Percentiles rank a stretch among this genome's conserved stretches.
phyloP scores from a whole-genome alignment of 2,888 invertebrate species.

The Dendrolimus pini region DNA sequence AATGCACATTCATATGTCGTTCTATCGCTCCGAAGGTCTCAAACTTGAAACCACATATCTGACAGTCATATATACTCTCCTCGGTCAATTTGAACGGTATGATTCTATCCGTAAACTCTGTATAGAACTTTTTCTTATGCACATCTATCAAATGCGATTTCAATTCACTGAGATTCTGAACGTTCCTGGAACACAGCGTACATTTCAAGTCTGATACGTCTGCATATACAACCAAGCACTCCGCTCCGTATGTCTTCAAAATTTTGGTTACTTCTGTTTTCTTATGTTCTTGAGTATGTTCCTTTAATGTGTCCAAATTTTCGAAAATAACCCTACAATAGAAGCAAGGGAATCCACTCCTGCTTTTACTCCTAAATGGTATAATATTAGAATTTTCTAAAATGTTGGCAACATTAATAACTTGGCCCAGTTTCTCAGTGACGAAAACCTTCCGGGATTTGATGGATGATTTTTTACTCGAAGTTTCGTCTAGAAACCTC shows the following conservation, averaged over 20 bases:
- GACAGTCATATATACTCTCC: conserved; percentile 41
- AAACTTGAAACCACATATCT: conserved; percentile 45
- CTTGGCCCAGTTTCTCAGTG: conserved; percentile 47
- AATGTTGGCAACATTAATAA: conserved; percentile 37
- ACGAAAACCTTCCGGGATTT: conserved; percentile 19
- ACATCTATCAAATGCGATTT: conserved; percentile 42
- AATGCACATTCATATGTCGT: conserved; percentile 59
- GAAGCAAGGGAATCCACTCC: conserved; percentile 53
- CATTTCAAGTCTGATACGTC: conserved; percentile 50
- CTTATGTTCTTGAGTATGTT: conserved; percentile 34
- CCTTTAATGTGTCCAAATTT: conserved; percentile 31
- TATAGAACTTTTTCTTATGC: conserved; percentile 43
- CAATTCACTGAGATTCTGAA: conserved; percentile 35
- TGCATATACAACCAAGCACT: conserved; percentile 51
- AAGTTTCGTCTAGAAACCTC: conserved; percentile 20
- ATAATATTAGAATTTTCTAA: conserved; percentile 47
- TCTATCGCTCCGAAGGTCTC: conserved; percentile 61
- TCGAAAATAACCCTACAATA: conserved; percentile 47
- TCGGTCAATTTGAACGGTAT: conserved; percentile 48
- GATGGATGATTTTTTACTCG: conserved; percentile 3
- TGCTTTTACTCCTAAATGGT: conserved; percentile 47
- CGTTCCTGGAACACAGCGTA: conserved; percentile 29
- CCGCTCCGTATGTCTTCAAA: conserved; percentile 37
- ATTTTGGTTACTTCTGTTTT: conserved; percentile 31
- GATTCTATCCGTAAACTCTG: conserved; percentile 41